phyloP scores from a whole-genome alignment of 2,797 vertebrate species.

The Coccyzus lansbergi region DNA sequence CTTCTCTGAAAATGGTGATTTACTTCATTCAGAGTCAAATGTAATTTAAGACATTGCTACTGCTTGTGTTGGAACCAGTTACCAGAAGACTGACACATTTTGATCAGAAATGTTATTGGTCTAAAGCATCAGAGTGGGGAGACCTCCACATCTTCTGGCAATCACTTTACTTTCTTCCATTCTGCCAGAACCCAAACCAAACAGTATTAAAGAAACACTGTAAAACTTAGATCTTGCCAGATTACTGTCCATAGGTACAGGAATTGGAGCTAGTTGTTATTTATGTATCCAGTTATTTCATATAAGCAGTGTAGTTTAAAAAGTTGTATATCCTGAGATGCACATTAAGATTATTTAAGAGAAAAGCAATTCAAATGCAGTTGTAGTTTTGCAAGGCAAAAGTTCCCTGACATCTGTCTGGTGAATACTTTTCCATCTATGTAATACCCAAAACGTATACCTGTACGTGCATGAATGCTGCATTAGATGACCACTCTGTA shows the following conservation, averaged over 20 bases:
- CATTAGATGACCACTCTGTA: background rate
- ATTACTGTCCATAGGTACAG: background rate
- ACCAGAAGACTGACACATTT: background rate
- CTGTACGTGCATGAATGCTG: background rate
- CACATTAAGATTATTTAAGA: background rate
- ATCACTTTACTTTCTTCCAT: background rate
- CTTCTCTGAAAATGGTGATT: background rate
- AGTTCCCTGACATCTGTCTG: background rate
- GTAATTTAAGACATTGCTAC: background rate
- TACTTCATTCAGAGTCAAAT: background rate
- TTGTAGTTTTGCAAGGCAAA: background rate
- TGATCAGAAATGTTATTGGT: background rate
- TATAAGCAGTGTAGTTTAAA: background rate
- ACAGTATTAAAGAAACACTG: background rate
- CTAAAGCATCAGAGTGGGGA: background rate
- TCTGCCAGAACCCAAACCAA: background rate
- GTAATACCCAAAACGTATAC: background rate
- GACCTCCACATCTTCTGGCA: background rate
- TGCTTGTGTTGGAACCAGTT: background rate
- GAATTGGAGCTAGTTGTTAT: background rate
- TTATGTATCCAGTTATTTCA: background rate
- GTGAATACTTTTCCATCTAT: background rate
- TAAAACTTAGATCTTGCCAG: background rate
- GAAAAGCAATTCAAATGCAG: background rate
- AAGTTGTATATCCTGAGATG: background rate